Evolutionary conservation across 2,113 vertebrate species (phyloP).

Genomic region (Cyphomyrus discorhynchus): DNA sequence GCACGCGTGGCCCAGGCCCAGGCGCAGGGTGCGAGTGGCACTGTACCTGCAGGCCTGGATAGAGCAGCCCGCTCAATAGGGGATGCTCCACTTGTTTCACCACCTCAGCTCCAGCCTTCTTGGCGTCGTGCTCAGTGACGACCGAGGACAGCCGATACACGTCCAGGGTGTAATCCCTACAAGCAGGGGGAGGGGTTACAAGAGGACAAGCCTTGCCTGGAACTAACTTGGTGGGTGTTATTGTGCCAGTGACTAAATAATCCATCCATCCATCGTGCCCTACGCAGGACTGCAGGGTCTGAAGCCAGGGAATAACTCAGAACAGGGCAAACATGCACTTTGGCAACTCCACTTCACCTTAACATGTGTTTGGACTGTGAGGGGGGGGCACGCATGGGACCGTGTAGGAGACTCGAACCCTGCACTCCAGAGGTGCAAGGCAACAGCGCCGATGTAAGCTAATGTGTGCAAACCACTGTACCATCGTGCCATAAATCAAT

Average conservation of each 20-base stretch:
- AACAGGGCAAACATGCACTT: neutral
- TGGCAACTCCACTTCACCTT: neutral
- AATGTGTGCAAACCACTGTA: neutral
- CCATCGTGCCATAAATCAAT: neutral
- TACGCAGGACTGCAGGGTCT: neutral
- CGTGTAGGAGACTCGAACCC: neutral
- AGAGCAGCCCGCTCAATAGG: slow-evolving; percentile 89
- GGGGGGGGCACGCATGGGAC: neutral
- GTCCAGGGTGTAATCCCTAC: slow-evolving; percentile 90
- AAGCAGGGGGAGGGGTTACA: neutral
- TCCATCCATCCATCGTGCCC: neutral
- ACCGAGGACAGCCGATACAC: slow-evolving; percentile 86
- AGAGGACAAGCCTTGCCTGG: neutral
- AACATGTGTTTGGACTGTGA: neutral
- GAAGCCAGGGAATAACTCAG: neutral
- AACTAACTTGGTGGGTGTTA: neutral
- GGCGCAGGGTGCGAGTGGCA: neutral
- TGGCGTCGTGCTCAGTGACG: slow-evolving; percentile 90
- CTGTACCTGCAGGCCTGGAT: slow-evolving; percentile 91
- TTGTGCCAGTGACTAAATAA: neutral
- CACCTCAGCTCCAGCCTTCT: slow-evolving; percentile 95
- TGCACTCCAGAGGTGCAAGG: neutral
- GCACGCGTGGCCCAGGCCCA: neutral
- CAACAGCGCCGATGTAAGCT: neutral
- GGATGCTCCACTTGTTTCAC: slow-evolving; percentile 98